phyloP scores from a whole-genome alignment of 2,113 vertebrate genomes.

The Stegostoma tigrinum region DNA sequence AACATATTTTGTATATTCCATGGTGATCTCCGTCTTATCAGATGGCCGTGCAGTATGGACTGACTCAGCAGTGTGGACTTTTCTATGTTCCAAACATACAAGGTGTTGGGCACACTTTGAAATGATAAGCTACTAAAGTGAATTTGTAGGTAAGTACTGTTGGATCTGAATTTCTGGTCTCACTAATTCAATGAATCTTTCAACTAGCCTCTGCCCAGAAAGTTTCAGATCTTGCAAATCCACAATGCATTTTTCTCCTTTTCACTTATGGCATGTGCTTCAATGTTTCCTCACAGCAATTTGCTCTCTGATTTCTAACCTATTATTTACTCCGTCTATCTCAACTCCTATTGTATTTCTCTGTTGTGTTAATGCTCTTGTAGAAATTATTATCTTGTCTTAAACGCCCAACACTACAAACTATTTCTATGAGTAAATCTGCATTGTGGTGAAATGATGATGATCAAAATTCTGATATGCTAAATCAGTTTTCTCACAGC shows the following conservation, averaged over 20 bases:
- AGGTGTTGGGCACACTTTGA: background rate
- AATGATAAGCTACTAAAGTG: background rate
- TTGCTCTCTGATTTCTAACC: background rate
- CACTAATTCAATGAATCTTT: background rate
- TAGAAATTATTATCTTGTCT: background rate
- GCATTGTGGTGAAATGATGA: background rate
- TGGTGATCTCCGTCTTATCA: background rate
- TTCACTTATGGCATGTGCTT: background rate
- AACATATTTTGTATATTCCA: background rate
- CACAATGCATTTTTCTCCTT: background rate
- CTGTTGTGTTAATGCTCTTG: background rate
- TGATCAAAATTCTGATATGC: background rate
- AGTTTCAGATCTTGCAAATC: background rate
- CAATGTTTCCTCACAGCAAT: background rate
- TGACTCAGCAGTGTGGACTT: background rate
- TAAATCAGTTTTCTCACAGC: background rate
- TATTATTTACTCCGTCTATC: background rate
- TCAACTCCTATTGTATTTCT: background rate
- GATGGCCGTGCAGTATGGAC: background rate
- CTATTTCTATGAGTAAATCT: background rate
- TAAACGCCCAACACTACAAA: background rate
- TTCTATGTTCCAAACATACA: background rate
- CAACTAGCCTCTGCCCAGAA: background rate
- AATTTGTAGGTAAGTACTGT: background rate
- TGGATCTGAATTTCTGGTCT: background rate